phyloP scores from a whole-genome alignment of 1,140 invertebrate species.

The Schlechtendalia chinensis region DNA sequence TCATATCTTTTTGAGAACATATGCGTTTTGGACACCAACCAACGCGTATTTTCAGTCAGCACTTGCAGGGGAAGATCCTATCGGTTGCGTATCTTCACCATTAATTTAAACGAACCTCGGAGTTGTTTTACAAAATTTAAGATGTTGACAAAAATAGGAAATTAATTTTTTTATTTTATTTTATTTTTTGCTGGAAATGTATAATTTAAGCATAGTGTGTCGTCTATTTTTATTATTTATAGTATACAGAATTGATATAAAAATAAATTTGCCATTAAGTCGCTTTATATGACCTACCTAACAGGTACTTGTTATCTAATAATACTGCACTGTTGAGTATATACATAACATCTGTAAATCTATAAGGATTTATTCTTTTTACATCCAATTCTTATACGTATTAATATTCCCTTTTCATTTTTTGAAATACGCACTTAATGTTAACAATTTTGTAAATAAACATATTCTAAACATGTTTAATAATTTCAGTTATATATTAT shows the following conservation, averaged over 20 bases:
- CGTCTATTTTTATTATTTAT: neutral
- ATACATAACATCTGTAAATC: too few relatives aligned
- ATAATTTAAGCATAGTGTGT: neutral
- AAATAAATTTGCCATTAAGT: neutral
- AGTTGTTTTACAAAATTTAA: neutral
- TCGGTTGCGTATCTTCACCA: neutral
- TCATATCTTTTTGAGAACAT: conserved; percentile 21
- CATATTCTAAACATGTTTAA: too few relatives aligned
- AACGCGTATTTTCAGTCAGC: conserved; percentile 32
- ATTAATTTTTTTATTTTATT: neutral
- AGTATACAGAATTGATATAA: neutral
- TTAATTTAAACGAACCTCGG: conserved; percentile 5
- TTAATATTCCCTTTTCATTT: too few relatives aligned
- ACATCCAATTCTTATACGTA: too few relatives aligned
- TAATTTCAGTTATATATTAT: too few relatives aligned
- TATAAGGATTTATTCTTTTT: too few relatives aligned
- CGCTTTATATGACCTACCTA: neutral
- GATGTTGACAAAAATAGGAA: conserved; percentile 37
- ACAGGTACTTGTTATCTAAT: too few relatives aligned
- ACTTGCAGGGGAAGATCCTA: conserved; percentile 34
- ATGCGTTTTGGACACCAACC: conserved; percentile 31
- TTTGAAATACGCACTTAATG: too few relatives aligned
- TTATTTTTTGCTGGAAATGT: neutral
- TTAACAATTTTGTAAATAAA: too few relatives aligned
- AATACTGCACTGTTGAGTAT: too few relatives aligned